Evolutionary conservation across 2,888 invertebrate species (phyloP), one percentile per base, ranked within the genome.

Genomic region (Phaedon cochleariae): DNA sequence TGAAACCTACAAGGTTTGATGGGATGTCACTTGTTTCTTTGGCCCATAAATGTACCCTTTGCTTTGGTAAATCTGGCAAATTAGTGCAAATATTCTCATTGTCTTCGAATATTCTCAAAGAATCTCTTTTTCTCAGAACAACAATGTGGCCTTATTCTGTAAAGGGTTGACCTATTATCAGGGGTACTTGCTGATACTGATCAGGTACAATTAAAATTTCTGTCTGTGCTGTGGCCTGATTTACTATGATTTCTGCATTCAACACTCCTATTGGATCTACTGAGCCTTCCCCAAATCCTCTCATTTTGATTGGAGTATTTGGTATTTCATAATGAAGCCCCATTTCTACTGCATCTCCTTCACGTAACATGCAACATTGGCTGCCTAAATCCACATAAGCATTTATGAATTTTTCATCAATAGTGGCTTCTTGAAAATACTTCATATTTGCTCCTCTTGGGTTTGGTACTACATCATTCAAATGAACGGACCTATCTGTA

Each of bases 321-420:
- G 26, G 26, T 26, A 5, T 26, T 26, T 26, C 26, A 26, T 26
- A 26, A 6, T 26, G 26, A 5, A 49, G 20, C 10, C 49, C 49
- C 12, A 49, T 12, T 17, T 49, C 4, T n/a, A 12, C 17, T 4
- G 21, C 49, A 49, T 20, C 4, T 20, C 17, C 49, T 17, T 49
- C 49, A 12, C 49, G 17, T 3, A 49, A 4, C 12, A 21, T 49
- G 9, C 17, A 17, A 49, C 49, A 49, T 20, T 21, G 17, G 17
- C 49, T 49, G 17, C 7, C 49, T 49, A 49, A 49, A 49, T 49
- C 49, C 12, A 49, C 20, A 49, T 49, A 49, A 49, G 26, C 26
- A 26, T 26, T 26, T 26, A 26, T 26, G 6, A 6, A 5, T 6
- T 26, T 3, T 26, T 6, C 26, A 5, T 26, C 26, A n/a, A n/a